A percentile compares a stretch with the other conserved stretches of the same genome.
Evolutionary conservation across 1,140 invertebrate species (phyloP).

Genomic region (Vanessa tameamea): DNA sequence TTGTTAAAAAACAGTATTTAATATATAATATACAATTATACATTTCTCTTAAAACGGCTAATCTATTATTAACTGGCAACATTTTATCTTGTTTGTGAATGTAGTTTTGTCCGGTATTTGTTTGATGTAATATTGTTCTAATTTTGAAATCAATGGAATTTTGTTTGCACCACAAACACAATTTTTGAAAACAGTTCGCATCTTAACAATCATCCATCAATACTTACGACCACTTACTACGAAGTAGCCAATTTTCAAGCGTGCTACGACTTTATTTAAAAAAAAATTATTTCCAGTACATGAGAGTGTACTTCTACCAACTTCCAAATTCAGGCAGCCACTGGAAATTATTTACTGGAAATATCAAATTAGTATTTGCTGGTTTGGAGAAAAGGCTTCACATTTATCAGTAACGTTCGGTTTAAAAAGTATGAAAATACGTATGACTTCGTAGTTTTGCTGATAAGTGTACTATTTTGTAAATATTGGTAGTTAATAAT

Average conservation of each 20-base stretch:
- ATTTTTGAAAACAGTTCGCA: not conserved
- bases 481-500: slow-evolving; percentile 7
- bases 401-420: not conserved
- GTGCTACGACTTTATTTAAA: no score
- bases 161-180: not conserved
- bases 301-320: no score
- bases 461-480: slow-evolving; percentile 4
- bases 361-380: no score
- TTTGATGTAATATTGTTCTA: slow-evolving; percentile 1
- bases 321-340: no score
- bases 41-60: no score
- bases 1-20: no score
- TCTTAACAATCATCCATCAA: not conserved
- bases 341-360: no score
- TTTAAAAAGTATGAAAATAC: not conserved
- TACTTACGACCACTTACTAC: no score
- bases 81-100: slow-evolving; percentile 12
- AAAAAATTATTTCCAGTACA: no score
- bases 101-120: slow-evolving; percentile 10
- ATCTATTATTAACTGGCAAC: not conserved
- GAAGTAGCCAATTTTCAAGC: no score
- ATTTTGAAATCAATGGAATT: slow-evolving; percentile 4
- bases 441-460: not conserved
- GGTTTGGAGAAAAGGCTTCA: no score
- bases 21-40: no score